A percentile compares a stretch with the other conserved stretches of the same genome.
These are phyloP conservation scores for Hycleus phaleratus DNA, from an alignment of 1,140 invertebrate species.

Conservation along the genomic window DNA sequence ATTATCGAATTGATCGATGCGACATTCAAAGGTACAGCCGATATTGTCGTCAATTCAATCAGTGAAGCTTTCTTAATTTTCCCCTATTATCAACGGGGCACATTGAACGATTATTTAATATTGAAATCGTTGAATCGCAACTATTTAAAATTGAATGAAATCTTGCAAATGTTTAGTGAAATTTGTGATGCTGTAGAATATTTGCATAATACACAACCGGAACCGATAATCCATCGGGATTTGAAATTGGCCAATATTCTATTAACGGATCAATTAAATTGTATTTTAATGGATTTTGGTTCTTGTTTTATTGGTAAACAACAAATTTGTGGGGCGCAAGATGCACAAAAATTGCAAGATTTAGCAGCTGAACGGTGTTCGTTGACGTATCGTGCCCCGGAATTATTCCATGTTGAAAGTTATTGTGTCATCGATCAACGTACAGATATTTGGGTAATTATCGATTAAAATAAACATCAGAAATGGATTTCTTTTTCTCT, in stretches of 20 bases:
- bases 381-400: conserved; percentile 81
- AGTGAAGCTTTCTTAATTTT: conserved; percentile 70
- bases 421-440: conserved; percentile 74
- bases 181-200: conserved; percentile 69
- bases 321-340: conserved; percentile 62
- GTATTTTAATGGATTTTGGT: conserved; percentile 79
- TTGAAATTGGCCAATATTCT: conserved; percentile 80
- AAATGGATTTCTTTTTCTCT: conserved; percentile 11
- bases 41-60: conserved; percentile 59
- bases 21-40: conserved; percentile 49
- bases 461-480: not conserved
- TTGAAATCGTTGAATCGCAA: conserved; percentile 50
- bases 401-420: conserved; percentile 79
- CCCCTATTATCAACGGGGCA: conserved; percentile 74
- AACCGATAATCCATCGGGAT: conserved; percentile 74
- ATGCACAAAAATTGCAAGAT: conserved; percentile 71
- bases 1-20: conserved; percentile 71
- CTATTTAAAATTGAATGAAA: conserved; percentile 54
- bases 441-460: conserved; percentile 77
- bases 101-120: conserved; percentile 64
- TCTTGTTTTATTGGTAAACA: conserved; percentile 68
- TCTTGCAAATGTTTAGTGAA: conserved; percentile 63
- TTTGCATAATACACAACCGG: conserved; percentile 65
- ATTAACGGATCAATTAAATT: conserved; percentile 60
- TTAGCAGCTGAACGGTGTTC: conserved; percentile 75